A percentile compares a stretch with the other conserved stretches of the same genome.
Conservation (phyloP, 2,113 vertebrate species). For the Balaeniceps rex region DNA sequence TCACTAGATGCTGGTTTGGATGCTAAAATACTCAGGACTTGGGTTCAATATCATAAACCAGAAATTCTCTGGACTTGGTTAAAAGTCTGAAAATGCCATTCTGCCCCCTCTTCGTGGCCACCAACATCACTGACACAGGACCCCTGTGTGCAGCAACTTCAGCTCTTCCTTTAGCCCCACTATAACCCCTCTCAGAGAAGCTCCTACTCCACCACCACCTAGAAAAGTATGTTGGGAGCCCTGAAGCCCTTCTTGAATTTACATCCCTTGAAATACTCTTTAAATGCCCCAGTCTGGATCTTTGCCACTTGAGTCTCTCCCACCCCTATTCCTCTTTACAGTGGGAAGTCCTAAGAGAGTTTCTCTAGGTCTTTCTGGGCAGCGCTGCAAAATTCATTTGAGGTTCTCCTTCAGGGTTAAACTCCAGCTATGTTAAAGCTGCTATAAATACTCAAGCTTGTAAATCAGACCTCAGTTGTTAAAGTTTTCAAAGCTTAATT, state of each 20-base stretch:
- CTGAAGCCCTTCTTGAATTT: neutral
- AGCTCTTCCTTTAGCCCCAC: neutral
- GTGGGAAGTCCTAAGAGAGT: accelerated
- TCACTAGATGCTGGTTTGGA: neutral
- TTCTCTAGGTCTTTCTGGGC: neutral
- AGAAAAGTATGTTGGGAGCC: neutral
- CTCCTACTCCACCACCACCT: neutral
- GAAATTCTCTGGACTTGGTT: neutral
- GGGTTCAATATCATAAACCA: neutral
- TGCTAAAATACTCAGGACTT: neutral
- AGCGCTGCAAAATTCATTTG: neutral
- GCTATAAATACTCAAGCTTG: neutral
- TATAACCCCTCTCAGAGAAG: neutral
- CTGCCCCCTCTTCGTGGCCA: neutral
- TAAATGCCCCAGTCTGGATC: neutral
- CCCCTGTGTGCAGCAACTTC: accelerated
- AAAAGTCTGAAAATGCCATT: neutral
- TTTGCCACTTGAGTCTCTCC: neutral
- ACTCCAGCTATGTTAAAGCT: neutral
- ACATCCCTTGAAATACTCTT: neutral
- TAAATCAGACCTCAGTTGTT: neutral
- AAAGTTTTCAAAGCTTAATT: neutral
- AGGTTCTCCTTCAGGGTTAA: neutral
- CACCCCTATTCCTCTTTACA: neutral
- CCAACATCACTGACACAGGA: neutral